A percentile compares a stretch with the other conserved stretches of the same genome.
phyloP scores from a whole-genome alignment of 2,888 invertebrate species.

The Epistrophe grossulariae region DNA sequence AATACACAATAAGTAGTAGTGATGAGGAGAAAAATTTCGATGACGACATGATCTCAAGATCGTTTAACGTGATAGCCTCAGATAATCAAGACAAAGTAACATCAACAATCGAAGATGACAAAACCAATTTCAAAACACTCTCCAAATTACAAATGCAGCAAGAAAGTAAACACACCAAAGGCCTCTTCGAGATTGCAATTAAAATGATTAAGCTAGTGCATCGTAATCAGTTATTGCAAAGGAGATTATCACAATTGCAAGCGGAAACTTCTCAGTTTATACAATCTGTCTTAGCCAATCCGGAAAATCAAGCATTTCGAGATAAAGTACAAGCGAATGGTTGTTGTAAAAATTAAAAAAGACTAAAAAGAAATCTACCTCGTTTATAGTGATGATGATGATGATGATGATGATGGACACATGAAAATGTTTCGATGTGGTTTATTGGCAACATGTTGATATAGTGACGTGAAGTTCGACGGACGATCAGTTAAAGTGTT shows the following conservation, averaged over 20 bases:
- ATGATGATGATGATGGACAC: not conserved
- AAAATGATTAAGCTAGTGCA: slow-evolving; percentile 87
- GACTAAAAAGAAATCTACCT: not conserved
- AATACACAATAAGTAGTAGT: slow-evolving; percentile 61
- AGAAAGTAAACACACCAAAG: slow-evolving; percentile 80
- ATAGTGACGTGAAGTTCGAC: not conserved
- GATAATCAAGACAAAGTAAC: slow-evolving; percentile 61
- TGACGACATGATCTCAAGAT: slow-evolving; percentile 52
- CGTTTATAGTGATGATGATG: not conserved
- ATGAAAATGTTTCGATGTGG: not conserved
- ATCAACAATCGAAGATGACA: slow-evolving; percentile 57
- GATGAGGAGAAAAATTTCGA: slow-evolving; percentile 49
- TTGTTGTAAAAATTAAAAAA: slow-evolving; percentile 49
- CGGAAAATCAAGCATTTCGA: slow-evolving; percentile 81
- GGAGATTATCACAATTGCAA: slow-evolving; percentile 86
- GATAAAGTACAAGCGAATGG: slow-evolving; percentile 77
- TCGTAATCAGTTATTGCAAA: slow-evolving; percentile 86
- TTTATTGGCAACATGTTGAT: slow-evolving; percentile 55
- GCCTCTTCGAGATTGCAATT: slow-evolving; percentile 87
- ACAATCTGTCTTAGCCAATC: slow-evolving; percentile 86
- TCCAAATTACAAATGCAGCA: slow-evolving; percentile 66
- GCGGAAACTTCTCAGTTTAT: slow-evolving; percentile 87
- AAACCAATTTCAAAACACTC: slow-evolving; percentile 41
- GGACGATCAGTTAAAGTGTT: not conserved
- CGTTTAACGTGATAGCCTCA: slow-evolving; percentile 74